Percentiles rank a stretch among this genome's conserved stretches.
Evolutionary conservation across 2,113 vertebrate genomes (phyloP).

Genomic region (Jacana jacana): DNA sequence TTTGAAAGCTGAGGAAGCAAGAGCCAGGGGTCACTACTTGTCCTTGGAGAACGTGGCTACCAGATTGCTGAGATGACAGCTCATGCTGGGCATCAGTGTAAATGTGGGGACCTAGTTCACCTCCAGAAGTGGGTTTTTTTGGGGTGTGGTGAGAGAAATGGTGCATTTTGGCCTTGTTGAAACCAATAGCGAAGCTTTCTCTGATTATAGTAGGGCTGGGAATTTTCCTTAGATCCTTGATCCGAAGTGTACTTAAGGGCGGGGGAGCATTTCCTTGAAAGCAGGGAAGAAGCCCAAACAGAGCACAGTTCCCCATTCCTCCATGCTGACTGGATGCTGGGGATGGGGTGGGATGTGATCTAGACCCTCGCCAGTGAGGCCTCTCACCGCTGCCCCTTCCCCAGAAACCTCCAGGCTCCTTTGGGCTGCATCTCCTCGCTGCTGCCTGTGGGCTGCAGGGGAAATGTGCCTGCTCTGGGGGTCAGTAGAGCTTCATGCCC

Average conservation of each 20-base stretch:
- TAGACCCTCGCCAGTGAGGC: not conserved
- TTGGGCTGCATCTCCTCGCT: not conserved
- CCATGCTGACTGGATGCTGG: not conserved
- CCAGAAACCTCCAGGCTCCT: not conserved
- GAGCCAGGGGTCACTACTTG: not conserved
- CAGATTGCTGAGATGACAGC: not conserved
- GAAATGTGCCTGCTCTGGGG: not conserved
- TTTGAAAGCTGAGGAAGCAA: not conserved
- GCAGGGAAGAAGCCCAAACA: not conserved
- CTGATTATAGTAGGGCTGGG: not conserved
- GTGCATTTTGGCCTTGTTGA: not conserved
- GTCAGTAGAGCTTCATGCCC: accelerated
- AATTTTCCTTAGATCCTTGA: not conserved
- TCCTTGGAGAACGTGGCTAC: not conserved
- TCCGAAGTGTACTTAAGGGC: not conserved
- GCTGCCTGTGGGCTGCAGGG: not conserved
- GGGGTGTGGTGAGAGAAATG: not conserved
- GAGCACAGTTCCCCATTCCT: not conserved
- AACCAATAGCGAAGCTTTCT: not conserved
- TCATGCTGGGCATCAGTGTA: not conserved
- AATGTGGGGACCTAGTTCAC: not conserved
- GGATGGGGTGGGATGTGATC: not conserved
- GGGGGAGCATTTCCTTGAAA: not conserved
- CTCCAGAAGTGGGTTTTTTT: not conserved
- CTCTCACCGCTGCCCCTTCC: not conserved